Evolutionary conservation across 1,140 invertebrate species (phyloP), one percentile per base, ranked within the genome.

Genomic region (Heliconius hermathena): DNA sequence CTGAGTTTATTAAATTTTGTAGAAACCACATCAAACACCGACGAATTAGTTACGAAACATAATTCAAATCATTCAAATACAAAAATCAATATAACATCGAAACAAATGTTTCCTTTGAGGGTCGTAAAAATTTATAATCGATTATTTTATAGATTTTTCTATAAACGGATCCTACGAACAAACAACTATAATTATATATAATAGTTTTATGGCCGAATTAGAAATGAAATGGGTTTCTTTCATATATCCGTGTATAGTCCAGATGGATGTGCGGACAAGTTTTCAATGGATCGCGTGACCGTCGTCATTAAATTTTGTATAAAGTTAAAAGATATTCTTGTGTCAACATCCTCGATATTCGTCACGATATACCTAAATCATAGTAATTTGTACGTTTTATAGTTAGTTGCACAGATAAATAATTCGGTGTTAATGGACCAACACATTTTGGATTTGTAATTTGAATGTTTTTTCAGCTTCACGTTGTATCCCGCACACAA

Each of bases 131-230:
- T 85, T 82, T 86, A 81, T 82, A 88, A 86, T 87, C 84, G 85
- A 89, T 89, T 90, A 84, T 87, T 84, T 80, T 84, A 83, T 83
- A 84, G 84, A 87, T 88, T 88, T 46, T 85, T 85, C 83, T 83
- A 71, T 86, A 86, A 85, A 86, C 83, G 84, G 82, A 85, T 87
- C 81, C 83, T 83, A 84, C 71, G 86, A 87, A 71, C 79, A 80
- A 79, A 87, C 72, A 81, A 79, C 80, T 81, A 79, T 86, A 86
- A 88, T 88, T 85, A 82, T 76, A 82, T 57, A 80, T 87, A 87
- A 89, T 87, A 84, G 85, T 83, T 87, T 85, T 84, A 89, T 76
- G 81, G 81, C 76, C 82, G 82, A 84, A 84, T 78, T 41, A 38
- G 71, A 85, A 83, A 86, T 74, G 73, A 84, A 87, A 84, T 83